phyloP scores from a whole-genome alignment of 2,797 vertebrate species.

The Rhabdomys pumilio region DNA sequence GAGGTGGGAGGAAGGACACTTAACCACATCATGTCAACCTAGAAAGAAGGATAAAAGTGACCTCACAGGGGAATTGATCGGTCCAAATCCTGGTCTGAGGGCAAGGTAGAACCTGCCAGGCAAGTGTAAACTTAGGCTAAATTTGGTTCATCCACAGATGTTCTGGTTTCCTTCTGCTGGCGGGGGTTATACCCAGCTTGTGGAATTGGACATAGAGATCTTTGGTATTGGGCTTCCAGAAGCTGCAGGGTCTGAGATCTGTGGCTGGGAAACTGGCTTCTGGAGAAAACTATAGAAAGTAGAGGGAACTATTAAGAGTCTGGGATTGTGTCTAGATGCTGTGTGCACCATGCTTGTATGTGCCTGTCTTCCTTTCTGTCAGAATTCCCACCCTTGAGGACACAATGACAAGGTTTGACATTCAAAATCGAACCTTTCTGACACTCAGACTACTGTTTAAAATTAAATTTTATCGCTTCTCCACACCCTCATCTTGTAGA shows the following conservation, averaged over 20 bases:
- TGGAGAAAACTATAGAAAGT: neutral
- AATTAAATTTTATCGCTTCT: neutral
- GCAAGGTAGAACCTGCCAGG: neutral
- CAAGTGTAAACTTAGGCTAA: neutral
- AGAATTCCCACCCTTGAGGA: neutral
- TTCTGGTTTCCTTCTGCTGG: neutral
- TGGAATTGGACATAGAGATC: neutral
- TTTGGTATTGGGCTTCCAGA: neutral
- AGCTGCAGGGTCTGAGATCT: neutral
- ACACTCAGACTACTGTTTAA: neutral
- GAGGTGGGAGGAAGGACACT: neutral
- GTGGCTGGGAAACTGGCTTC: neutral
- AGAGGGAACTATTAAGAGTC: neutral
- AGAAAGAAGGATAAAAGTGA: neutral
- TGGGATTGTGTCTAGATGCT: neutral
- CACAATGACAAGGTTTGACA: neutral
- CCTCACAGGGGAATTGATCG: neutral
- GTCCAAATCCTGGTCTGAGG: neutral
- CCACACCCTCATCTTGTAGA: too few relatives aligned
- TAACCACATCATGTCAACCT: neutral
- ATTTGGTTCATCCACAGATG: neutral
- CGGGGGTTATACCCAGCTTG: neutral
- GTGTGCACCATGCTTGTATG: fast-evolving
- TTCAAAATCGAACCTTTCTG: neutral
- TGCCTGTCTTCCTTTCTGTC: neutral